phyloP scores from a whole-genome alignment of 2,113 vertebrate species.

The Tupaia chinensis region DNA sequence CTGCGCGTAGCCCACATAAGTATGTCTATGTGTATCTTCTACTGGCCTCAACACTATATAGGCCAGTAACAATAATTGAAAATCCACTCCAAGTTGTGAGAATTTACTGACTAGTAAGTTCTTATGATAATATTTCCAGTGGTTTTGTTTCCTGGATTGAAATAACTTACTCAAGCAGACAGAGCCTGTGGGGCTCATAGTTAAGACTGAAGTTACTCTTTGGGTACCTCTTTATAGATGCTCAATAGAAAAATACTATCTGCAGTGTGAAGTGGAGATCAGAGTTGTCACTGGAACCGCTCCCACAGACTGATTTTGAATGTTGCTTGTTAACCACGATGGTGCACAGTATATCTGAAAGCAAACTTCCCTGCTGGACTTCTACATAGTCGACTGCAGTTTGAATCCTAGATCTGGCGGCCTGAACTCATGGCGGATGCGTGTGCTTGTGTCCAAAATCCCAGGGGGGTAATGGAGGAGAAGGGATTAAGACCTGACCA shows the following conservation, averaged over 20 bases:
- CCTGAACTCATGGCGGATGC: too few relatives aligned
- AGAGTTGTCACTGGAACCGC: background rate
- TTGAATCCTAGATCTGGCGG: too few relatives aligned
- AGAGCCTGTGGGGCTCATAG: background rate
- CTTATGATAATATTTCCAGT: background rate
- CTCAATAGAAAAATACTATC: background rate
- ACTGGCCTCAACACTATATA: background rate
- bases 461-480: too few relatives aligned
- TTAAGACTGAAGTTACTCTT: conserved; percentile 19
- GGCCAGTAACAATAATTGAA: background rate
- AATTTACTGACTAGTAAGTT: conserved; percentile 9
- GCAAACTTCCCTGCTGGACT: background rate
- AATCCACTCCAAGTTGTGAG: background rate
- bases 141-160: conserved; percentile 32
- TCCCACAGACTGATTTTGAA: background rate
- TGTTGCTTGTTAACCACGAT: background rate
- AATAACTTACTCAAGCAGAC: background rate
- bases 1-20: background rate
- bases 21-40: background rate
- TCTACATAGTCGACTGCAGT: too few relatives aligned
- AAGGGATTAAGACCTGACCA: too few relatives aligned
- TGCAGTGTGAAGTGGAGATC: background rate
- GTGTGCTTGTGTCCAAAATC: too few relatives aligned
- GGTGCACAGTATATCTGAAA: background rate
- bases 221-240: background rate